Base-by-base conservation (phyloP, 2,113 vertebrate genomes). In the Serilophus lunatus region DNA sequence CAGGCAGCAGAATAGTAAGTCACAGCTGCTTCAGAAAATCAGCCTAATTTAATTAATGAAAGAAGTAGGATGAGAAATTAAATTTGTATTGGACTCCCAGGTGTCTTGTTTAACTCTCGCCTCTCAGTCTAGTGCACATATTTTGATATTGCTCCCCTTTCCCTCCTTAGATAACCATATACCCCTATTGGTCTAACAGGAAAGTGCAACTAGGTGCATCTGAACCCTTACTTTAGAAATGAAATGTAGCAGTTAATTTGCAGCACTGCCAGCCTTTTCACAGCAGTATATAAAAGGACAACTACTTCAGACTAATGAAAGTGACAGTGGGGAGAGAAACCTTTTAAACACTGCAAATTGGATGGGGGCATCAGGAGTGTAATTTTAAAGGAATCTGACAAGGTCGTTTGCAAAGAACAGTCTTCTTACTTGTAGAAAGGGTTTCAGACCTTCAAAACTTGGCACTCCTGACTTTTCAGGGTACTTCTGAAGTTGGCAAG, bases 351-450 rank as follows among this genome's bases (percentile, higher is more conserved):
- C 16, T 87, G 42, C 70, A 91, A 91, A 96, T 92, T 80, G 89
- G 47, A 91, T 93, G 95, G 83, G 63, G 82, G 70, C 88, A 87
- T 84, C 93, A 86, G 66, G 17, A 77, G 42, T 5, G 26, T 91
- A 88, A 94, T 86, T 95, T 96, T 96, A 95, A 97, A 88, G 72
- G 60, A 94, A 91, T 45, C 82, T 90, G 95, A 96, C 96, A 96
- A 94, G 86, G 83, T 82, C 9, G 0, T 89, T 95, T 76, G 72
- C 75, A 92, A 88, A 93, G 86, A 94, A 76, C 74, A 85, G 18
- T 65, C 45, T 88, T 68, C 64, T 81, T 61, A 36, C 63, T 75
- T 57, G 47, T 88, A 1, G 0, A 54, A 90, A 92, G 35, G 16
- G 68, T 81, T 94, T 88, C 60, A 92, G 80, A 78, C 59, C 60